Evolutionary conservation across 2,888 invertebrate genomes (phyloP).

Genomic region (Dryobotodes eremita): DNA sequence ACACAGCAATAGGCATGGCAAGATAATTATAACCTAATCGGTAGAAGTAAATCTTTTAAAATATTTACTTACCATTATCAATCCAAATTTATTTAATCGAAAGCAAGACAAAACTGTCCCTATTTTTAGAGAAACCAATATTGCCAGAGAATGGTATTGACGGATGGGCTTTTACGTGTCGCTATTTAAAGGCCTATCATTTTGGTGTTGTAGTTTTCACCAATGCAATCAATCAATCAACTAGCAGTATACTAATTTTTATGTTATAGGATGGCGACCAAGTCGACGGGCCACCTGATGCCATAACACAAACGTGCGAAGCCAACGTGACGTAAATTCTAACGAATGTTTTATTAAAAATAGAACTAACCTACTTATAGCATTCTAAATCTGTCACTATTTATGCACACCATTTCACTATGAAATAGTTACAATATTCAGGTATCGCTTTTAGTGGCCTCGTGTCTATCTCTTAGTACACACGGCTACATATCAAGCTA

Average conservation of each 20-base stretch:
- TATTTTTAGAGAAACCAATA: not conserved
- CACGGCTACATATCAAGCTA: too few relatives aligned
- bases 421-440: not conserved
- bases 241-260: not conserved
- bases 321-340: too few relatives aligned
- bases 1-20: too few relatives aligned
- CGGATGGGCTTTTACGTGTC: not conserved
- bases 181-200: not conserved
- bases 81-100: too few relatives aligned
- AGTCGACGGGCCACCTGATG: not conserved
- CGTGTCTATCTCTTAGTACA: not conserved
- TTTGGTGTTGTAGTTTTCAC: not conserved
- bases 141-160: not conserved
- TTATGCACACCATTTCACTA: not conserved
- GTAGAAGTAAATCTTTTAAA: too few relatives aligned
- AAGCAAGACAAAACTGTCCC: not conserved
- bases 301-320: too few relatives aligned
- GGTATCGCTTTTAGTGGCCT: constrained; percentile 2
- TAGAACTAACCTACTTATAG: not conserved
- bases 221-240: not conserved
- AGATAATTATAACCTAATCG: too few relatives aligned
- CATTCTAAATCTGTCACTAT: not conserved
- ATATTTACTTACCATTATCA: too few relatives aligned
- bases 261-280: not conserved
- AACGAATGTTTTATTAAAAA: not conserved